phyloP scores from a whole-genome alignment of 2,888 invertebrate genomes.

The Eumacrocentrus americanus region DNA sequence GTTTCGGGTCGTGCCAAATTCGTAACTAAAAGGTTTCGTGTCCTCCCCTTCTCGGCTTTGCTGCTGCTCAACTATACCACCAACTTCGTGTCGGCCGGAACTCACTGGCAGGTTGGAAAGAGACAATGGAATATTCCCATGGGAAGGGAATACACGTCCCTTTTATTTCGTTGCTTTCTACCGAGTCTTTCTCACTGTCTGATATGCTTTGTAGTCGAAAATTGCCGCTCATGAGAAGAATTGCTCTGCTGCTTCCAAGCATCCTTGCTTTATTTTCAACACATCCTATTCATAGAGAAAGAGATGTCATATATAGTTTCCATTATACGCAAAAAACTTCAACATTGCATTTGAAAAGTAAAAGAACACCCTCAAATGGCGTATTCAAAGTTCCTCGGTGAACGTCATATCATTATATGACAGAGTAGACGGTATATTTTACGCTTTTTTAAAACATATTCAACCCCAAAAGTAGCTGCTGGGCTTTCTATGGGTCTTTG shows the following conservation, averaged over 20 bases:
- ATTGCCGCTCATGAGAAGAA: conserved; percentile 10
- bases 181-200: conserved; percentile 1
- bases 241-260: neutral
- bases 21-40: conserved; percentile 29
- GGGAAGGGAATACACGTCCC: conserved; percentile 23
- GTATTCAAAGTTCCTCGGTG: neutral
- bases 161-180: conserved; percentile 11
- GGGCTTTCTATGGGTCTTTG: too few relatives aligned
- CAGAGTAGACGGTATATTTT: too few relatives aligned
- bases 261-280: conserved; percentile 9
- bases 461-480: too few relatives aligned
- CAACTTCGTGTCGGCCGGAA: conserved; percentile 22
- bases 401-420: neutral
- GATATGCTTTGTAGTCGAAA: conserved; percentile 18
- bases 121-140: conserved; percentile 25
- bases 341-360: too few relatives aligned
- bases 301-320: too few relatives aligned
- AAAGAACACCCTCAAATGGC: too few relatives aligned
- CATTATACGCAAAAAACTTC: too few relatives aligned
- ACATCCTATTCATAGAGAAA: neutral
- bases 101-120: conserved; percentile 21
- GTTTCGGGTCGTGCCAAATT: conserved; percentile 29
- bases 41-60: conserved; percentile 13
- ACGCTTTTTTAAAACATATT: too few relatives aligned
- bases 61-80: neutral